Conservation (phyloP, 2,888 invertebrate species). For the Apamea crenata region DNA sequence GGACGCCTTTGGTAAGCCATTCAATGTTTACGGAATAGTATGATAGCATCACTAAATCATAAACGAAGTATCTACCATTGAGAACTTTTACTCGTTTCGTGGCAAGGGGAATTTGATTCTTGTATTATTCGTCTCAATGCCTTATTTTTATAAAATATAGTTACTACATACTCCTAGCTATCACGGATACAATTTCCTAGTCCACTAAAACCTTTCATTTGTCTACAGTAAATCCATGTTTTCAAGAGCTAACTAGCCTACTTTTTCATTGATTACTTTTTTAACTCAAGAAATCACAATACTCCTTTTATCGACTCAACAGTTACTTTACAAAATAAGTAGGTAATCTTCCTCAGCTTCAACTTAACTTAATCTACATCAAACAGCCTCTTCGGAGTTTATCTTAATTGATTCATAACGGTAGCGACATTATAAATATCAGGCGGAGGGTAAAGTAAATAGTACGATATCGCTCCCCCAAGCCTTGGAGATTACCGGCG, state of each 20-base stretch:
- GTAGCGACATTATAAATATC: conserved; percentile 60
- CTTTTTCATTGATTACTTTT: background rate
- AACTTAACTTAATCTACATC: conserved; percentile 44
- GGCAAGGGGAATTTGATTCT: background rate
- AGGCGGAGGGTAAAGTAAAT: conserved; percentile 56
- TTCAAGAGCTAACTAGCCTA: background rate
- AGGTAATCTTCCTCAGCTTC: conserved; percentile 32
- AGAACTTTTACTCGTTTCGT: too few species aligned
- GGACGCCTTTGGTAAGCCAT: too few species aligned
- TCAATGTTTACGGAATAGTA: too few species aligned
- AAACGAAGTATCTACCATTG: background rate
- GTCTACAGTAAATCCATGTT: background rate
- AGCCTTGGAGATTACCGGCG: conserved; percentile 63
- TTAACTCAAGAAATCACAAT: background rate
- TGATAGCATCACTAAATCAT: background rate
- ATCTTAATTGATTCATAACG: conserved; percentile 63
- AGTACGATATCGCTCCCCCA: conserved; percentile 58
- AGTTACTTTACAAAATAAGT: conserved; percentile 35
- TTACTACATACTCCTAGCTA: background rate
- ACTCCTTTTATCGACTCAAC: background rate
- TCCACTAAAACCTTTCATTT: background rate
- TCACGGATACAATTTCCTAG: too few species aligned
- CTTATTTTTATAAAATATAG: background rate
- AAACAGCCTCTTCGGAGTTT: conserved; percentile 41
- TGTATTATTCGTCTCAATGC: background rate